phyloP scores from a whole-genome alignment of 2,113 vertebrate species.

The Ameiurus melas region DNA sequence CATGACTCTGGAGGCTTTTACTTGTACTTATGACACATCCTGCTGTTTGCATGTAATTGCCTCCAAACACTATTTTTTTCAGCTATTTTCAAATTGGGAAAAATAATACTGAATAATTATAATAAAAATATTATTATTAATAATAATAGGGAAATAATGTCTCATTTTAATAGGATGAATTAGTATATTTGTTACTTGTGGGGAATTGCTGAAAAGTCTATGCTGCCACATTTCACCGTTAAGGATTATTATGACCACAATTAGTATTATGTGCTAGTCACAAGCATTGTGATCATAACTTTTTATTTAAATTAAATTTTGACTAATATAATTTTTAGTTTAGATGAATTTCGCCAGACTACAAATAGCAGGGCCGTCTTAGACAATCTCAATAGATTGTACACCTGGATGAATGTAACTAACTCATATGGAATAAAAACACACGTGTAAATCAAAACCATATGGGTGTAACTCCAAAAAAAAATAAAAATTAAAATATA shows the following conservation, averaged over 20 bases:
- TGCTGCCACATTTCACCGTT: not conserved
- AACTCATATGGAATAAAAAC: not conserved
- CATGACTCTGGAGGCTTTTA: not conserved
- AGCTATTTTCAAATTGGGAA: not conserved
- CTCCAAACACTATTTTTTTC: no score
- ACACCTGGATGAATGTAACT: not conserved
- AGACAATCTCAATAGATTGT: not conserved
- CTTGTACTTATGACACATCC: no score
- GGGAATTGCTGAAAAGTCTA: not conserved
- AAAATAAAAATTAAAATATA: no score
- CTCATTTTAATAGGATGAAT: not conserved
- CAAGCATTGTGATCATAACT: not conserved
- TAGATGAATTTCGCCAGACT: not conserved
- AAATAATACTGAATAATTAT: not conserved
- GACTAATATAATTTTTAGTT: not conserved
- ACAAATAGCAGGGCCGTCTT: not conserved
- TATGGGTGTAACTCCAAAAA: no score
- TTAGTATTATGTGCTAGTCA: not conserved
- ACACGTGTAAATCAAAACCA: no score
- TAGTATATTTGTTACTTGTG: not conserved
- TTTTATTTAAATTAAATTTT: not conserved
- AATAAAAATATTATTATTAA: no score
- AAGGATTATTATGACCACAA: not conserved
- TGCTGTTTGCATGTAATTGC: not conserved
- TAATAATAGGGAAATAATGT: not conserved